A percentile compares a stretch with the other conserved stretches of the same genome.
phyloP scores from a whole-genome alignment of 2,797 vertebrate genomes.

The Vultur gryphus region DNA sequence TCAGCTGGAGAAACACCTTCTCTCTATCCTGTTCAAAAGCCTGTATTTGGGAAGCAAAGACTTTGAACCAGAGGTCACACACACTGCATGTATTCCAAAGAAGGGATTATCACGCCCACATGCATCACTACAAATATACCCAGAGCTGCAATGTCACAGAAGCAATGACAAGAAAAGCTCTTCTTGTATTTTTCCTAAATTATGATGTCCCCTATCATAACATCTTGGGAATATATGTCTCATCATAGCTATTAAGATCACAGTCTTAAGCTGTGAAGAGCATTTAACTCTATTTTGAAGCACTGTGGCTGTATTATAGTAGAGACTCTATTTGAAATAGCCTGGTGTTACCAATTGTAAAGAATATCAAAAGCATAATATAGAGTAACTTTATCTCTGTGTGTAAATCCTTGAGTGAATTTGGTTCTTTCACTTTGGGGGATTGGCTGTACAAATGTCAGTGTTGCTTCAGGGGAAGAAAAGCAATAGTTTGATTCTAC shows the following conservation, averaged over 20 bases:
- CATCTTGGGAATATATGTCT: background rate
- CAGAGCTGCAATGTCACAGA: slow-evolving; percentile 9
- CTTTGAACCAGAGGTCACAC: slow-evolving; percentile 16
- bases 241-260: background rate
- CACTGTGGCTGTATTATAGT: background rate
- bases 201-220: background rate
- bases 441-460: background rate
- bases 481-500: background rate
- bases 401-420: background rate
- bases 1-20: background rate
- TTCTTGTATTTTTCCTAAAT: slow-evolving; percentile 23
- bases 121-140: slow-evolving; percentile 21
- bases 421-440: background rate
- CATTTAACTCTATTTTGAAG: background rate
- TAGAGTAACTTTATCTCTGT: background rate
- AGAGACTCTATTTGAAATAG: background rate
- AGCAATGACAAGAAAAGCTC: slow-evolving; percentile 25
- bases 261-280: background rate
- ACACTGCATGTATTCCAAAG: background rate
- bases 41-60: background rate
- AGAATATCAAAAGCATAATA: background rate
- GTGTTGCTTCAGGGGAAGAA: background rate
- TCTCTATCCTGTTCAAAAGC: background rate
- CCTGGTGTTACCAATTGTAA: background rate
- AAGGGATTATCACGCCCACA: slow-evolving; percentile 38